Evolutionary conservation across 2,888 invertebrate species (phyloP).

Genomic region (Neelides folsomi): DNA sequence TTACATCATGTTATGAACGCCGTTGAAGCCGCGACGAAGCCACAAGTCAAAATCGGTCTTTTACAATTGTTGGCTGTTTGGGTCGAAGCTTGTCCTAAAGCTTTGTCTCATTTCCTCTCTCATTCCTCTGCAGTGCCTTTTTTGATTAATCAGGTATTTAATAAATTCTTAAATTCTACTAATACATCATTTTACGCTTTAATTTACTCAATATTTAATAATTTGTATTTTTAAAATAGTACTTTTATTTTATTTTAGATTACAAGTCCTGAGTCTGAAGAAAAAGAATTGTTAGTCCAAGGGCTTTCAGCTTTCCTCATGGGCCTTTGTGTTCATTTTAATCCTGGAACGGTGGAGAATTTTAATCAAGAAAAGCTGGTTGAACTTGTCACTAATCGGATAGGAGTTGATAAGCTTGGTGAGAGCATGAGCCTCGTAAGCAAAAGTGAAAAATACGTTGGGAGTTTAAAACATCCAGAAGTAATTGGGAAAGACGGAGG

Average conservation of each 20-base stretch:
- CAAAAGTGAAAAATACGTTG: slow-evolving; percentile 78
- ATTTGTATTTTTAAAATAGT: slow-evolving; percentile 2
- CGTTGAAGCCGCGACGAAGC: slow-evolving; percentile 64
- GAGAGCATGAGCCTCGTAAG: slow-evolving; percentile 74
- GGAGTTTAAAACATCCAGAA: slow-evolving; percentile 87
- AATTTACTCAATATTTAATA: neutral
- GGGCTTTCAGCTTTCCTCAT: slow-evolving; percentile 84
- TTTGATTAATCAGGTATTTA: slow-evolving; percentile 50
- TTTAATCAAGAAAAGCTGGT: slow-evolving; percentile 51
- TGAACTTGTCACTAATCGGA: slow-evolving; percentile 72
- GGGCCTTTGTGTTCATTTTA: slow-evolving; percentile 80
- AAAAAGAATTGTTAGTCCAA: slow-evolving; percentile 73
- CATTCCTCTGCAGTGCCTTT: slow-evolving; percentile 71
- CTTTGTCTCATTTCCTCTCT: slow-evolving; percentile 67
- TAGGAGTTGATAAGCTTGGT: slow-evolving; percentile 76
- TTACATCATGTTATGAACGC: slow-evolving; percentile 75
- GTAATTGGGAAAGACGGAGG: slow-evolving; percentile 57
- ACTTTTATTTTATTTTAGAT: slow-evolving; percentile 44
- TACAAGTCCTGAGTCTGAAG: slow-evolving; percentile 73
- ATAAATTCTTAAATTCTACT: neutral
- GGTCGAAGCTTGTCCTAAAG: slow-evolving; percentile 68
- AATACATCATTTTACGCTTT: neutral
- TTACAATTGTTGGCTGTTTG: slow-evolving; percentile 81
- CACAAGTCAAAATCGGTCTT: slow-evolving; percentile 74
- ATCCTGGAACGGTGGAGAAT: slow-evolving; percentile 36